These are phyloP conservation scores for Drosophila recens DNA, from an alignment of 2,888 invertebrate genomes.

Conservation along the genomic window DNA sequence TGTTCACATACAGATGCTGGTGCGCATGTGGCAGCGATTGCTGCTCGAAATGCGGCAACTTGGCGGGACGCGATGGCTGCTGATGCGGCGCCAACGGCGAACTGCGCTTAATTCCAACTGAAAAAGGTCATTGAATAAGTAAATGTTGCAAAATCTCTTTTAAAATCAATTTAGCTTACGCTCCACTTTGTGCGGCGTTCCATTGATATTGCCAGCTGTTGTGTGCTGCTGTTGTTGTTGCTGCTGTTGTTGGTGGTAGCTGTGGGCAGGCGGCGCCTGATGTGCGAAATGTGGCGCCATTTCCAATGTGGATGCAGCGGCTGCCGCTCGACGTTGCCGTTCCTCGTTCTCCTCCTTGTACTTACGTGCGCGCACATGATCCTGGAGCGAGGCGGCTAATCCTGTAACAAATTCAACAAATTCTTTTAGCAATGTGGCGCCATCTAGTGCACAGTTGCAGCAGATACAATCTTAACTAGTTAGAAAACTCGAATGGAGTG, in stretches of 20 bases:
- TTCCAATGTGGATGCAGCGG: constrained; percentile 66
- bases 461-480: not conserved
- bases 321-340: constrained; percentile 83
- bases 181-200: constrained; percentile 82
- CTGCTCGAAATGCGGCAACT: constrained; percentile 84
- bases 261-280: constrained; percentile 71
- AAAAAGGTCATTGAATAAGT: constrained; percentile 4
- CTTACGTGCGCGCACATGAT: constrained; percentile 90
- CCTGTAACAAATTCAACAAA: constrained; percentile 85
- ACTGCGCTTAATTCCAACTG: constrained; percentile 86
- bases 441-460: no score
- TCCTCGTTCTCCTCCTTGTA: constrained; percentile 86
- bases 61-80: constrained; percentile 85
- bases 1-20: constrained; percentile 74
- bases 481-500: not conserved
- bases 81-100: constrained; percentile 86
- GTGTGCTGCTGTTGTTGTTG: constrained; percentile 38
- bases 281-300: constrained; percentile 59
- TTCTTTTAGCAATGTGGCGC: constrained; percentile 6
- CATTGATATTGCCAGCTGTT: constrained; percentile 55
- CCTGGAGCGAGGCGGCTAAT: constrained; percentile 93
- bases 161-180: constrained; percentile 65
- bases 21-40: constrained; percentile 46
- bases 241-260: constrained; percentile 53
- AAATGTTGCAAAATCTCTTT: not conserved